Conservation (phyloP, 2,797 vertebrate genomes). For the Gobio occitaniae region DNA sequence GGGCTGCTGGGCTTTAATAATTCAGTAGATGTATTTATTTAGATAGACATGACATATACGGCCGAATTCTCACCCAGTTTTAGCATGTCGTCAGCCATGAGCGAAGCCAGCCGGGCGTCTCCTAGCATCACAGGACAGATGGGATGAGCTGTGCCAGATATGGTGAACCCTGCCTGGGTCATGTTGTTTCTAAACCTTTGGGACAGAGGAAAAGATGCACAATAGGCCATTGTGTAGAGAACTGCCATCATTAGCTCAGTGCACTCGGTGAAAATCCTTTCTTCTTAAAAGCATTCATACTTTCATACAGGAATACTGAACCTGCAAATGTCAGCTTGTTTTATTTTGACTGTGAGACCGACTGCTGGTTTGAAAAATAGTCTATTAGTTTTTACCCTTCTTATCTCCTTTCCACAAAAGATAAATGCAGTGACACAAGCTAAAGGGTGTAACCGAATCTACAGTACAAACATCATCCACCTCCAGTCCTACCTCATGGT, state of each 20-base stretch:
- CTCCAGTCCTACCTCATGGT: conserved; percentile 84
- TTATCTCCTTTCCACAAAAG: conserved; percentile 24
- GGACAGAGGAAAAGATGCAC: conserved; percentile 21
- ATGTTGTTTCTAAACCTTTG: conserved; percentile 92
- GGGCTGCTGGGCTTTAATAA: neutral
- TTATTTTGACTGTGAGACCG: neutral
- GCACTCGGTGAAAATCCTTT: conserved; percentile 6
- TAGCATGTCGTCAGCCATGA: conserved; percentile 95
- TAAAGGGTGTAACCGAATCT: conserved; percentile 12
- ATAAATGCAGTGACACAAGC: conserved; percentile 1
- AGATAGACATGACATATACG: neutral
- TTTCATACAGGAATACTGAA: neutral
- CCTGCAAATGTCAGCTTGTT: conserved; percentile 11
- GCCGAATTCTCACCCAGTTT: conserved; percentile 81
- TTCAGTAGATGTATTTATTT: neutral
- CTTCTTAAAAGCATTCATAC: conserved; percentile 17
- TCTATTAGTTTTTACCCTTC: conserved; percentile 7
- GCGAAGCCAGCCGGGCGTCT: conserved; percentile 88
- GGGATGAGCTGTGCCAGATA: conserved; percentile 88
- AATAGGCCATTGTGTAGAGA: conserved; percentile 5
- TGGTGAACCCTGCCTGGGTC: conserved; percentile 90
- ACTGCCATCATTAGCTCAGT: neutral
- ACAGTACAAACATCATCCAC: conserved; percentile 67
- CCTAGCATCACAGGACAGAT: conserved; percentile 98
- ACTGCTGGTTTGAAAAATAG: conserved; percentile 9